A percentile compares a stretch with the other conserved stretches of the same genome.
These are phyloP conservation scores for Sitta europaea DNA, from an alignment of 2,113 vertebrate species.

Conservation along the genomic window DNA sequence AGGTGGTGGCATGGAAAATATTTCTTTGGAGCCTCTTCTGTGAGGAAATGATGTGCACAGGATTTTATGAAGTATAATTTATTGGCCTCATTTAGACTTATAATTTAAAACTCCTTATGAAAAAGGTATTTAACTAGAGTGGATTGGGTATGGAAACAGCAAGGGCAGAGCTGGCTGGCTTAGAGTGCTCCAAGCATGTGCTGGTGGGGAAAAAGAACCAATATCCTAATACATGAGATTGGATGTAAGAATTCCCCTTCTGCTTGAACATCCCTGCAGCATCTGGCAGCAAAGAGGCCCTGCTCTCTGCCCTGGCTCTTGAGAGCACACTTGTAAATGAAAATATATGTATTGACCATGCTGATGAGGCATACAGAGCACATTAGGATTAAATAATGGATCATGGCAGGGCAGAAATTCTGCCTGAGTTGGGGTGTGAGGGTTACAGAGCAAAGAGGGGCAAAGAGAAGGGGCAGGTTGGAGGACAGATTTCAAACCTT, in stretches of 20 bases:
- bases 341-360: background rate
- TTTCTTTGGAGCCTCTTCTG: conserved; percentile 78
- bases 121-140: conserved; percentile 74
- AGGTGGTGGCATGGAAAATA: conserved; percentile 75
- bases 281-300: background rate
- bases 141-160: conserved; percentile 19
- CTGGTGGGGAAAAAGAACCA: background rate
- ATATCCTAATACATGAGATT: background rate
- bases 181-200: background rate
- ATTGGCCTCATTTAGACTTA: conserved; percentile 78
- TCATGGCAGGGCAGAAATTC: background rate
- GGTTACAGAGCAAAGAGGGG: background rate
- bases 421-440: background rate
- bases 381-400: background rate
- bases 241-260: background rate
- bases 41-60: conserved; percentile 70
- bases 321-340: background rate
- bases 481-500: background rate
- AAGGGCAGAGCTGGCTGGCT: conserved; percentile 27
- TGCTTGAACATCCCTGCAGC: background rate
- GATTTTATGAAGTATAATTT: conserved; percentile 81
- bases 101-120: conserved; percentile 79
- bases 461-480: background rate
- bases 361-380: background rate
- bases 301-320: background rate